These are phyloP conservation scores for Azorinus chamasolen DNA, from an alignment of 2,888 invertebrate species.

Conservation along the genomic window DNA sequence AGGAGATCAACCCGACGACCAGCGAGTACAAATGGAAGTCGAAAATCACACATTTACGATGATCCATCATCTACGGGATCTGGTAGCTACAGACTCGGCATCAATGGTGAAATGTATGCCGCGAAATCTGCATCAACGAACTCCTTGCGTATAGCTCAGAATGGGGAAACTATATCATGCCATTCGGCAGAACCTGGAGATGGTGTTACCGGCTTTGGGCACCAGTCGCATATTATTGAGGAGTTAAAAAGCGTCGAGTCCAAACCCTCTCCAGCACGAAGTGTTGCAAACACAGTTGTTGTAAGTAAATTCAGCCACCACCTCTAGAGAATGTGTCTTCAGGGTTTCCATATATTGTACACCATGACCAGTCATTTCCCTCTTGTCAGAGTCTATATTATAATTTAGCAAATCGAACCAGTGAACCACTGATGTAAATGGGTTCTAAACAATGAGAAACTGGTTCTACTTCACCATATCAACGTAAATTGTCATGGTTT, in stretches of 20 bases:
- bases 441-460: too few relatives aligned
- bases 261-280: constrained; percentile 31
- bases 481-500: too few relatives aligned
- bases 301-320: too few relatives aligned
- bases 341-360: too few relatives aligned
- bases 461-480: too few relatives aligned
- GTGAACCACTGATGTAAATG: too few relatives aligned
- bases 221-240: neutral
- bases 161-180: neutral
- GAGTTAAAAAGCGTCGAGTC: constrained; percentile 1
- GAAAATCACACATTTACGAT: constrained; percentile 17
- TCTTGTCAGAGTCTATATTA: too few relatives aligned
- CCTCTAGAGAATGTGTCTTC: too few relatives aligned
- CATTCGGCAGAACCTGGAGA: constrained; percentile 6
- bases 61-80: constrained; percentile 29
- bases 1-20: constrained; percentile 22
- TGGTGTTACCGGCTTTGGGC: neutral
- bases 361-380: too few relatives aligned
- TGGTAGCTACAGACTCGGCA: constrained; percentile 6
- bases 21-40: constrained; percentile 11
- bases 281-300: constrained; percentile 20
- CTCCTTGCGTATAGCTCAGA: constrained; percentile 13
- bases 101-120: constrained; percentile 17
- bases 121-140: constrained; percentile 14
- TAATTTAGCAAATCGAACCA: too few relatives aligned